Base-by-base conservation (phyloP, 1,140 invertebrate species). In the Euschistus heros region DNA sequence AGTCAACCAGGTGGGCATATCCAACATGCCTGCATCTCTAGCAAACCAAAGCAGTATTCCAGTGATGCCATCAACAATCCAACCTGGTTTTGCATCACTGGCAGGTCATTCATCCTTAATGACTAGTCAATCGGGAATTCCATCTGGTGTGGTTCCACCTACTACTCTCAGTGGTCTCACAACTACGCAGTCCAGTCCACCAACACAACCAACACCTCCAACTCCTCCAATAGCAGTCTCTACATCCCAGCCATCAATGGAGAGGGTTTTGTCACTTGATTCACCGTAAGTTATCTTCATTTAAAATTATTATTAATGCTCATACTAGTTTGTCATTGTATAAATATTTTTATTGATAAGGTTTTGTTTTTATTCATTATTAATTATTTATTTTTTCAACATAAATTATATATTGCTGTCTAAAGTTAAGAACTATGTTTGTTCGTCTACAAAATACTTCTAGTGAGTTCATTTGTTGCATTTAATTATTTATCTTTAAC, bases 191-290 rank as follows among this genome's bases (percentile, higher is more conserved):
- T 37, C 27, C 4, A 61, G 33, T 15, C 54, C 54, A 10, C 59
- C 59, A 20, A 37, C 42, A 17, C 44, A 63, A 20, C 24, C 46
- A 13, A 37, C 62, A 15, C 24, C 62, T 47, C 46, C 62, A 18
- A 46, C 63, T 55, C 63, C 47, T 13, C 33, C 63, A 10, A 52
- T 63, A 47, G 42, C 62, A 18, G 63, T 33, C 3, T 26, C 37
- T 4, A 42, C 60, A 10, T 15, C 68, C 57, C 71, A 70, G 22
- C 71, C 72, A 44, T 74, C 75, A 68, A 72, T 78, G 67, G 77
- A 77, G 70, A 73, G 74, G 61, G 73, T 76, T 69, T 73, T 73
- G 7, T 74, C 76, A 63, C 73, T 80, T 37, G 80, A 82, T 66
- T 80, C 79, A 55, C 74, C 74, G 79, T 80, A 75, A 80, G 78